Percentiles rank a stretch among this genome's conserved stretches.
Conservation (phyloP, 2,113 vertebrate species). For the Coturnix japonica region DNA sequence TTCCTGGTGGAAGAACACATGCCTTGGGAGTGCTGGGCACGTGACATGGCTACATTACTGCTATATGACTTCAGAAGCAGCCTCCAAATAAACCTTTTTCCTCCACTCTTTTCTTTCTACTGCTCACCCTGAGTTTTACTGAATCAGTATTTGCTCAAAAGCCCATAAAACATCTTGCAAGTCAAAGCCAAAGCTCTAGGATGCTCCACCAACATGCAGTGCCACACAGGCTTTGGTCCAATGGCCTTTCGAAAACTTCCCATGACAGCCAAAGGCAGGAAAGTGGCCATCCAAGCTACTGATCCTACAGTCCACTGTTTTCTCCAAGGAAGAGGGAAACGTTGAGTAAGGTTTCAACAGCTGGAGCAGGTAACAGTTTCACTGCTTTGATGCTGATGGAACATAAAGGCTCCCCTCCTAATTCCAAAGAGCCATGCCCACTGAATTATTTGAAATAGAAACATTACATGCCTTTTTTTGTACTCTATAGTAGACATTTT, state of each 20-base stretch:
- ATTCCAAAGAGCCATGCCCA: background rate
- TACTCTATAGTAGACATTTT: background rate
- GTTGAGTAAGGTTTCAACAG: background rate
- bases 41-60: background rate
- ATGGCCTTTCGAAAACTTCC: background rate
- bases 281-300: background rate
- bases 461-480: background rate
- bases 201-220: background rate
- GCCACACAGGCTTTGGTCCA: background rate
- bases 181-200: background rate
- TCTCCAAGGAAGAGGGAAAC: background rate
- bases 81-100: background rate
- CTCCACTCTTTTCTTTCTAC: background rate
- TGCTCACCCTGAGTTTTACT: background rate
- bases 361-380: background rate
- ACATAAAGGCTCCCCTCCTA: fast-evolving
- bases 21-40: background rate
- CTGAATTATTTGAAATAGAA: background rate
- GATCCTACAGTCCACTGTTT: background rate
- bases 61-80: background rate
- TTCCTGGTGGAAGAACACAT: slow-evolving; percentile 22
- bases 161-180: background rate
- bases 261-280: background rate
- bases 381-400: background rate
- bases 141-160: background rate